Base-by-base conservation (phyloP, 2,113 vertebrate genomes). In the Burhinus bistriatus region DNA sequence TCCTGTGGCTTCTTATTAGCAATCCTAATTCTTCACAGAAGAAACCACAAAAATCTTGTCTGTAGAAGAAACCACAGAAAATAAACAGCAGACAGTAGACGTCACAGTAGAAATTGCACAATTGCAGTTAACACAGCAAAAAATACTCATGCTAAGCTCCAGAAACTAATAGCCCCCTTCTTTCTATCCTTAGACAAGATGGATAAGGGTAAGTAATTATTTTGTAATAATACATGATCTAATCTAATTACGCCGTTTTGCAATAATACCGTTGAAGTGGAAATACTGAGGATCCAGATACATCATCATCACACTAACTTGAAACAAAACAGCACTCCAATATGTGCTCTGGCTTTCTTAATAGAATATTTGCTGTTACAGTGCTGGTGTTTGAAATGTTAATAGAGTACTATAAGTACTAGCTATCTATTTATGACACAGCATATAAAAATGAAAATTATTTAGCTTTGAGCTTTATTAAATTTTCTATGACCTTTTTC, bases 1-100 rank as follows among this genome's bases (percentile, higher is more conserved):
- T 93, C 83, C 89, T 96, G 59, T 79, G 87, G 77, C 65, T 87
- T 91, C 66, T 70, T 82, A 80, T 90, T 91, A 96, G 84, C 36
- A 90, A 88, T 84, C 72, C 34, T 73, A 15, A 57, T 88, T 91
- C 76, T 90, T 95, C 69, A 84, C 64, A 80, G 90, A 76, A 92
- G 57, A 91, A 92, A 81, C 91, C 87, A 81, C 91, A 95, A 91
- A 93, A 94, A 85, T 95, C 69, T 88, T 87, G 66, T 76, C 77
- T 77, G 22, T 49, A 52, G 42, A 79, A 75, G 55, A 94, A 95
- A 76, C 40, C 81, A 89, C 83, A 49, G 65, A 86, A 94, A 82
- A 91, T 65, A 96, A 96, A 87, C 65, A 84, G 68, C 66, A 79
- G 61, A 70, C 57, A 42, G 36, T 83, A 85, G 71, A 94, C 44